phyloP scores from a whole-genome alignment of 2,113 vertebrate species.

The Geothlypis trichas region DNA sequence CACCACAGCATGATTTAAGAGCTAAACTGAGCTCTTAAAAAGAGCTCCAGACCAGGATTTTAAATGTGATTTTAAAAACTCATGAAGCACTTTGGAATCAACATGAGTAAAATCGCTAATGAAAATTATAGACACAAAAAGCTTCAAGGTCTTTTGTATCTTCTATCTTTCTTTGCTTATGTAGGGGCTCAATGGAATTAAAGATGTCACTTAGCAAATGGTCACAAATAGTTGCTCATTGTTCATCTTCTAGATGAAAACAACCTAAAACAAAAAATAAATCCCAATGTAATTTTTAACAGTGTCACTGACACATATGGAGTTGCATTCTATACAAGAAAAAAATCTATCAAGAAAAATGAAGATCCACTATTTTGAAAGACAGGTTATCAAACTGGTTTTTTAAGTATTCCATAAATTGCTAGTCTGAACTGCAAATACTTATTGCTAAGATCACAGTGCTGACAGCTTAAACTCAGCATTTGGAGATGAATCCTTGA shows the following conservation, averaged over 20 bases:
- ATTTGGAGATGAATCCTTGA: neutral
- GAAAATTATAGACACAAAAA: neutral
- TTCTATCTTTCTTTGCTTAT: neutral
- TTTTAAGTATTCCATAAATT: neutral
- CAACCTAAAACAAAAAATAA: neutral
- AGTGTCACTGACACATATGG: neutral
- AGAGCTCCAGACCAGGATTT: neutral
- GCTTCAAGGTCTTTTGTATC: neutral
- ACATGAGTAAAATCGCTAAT: neutral
- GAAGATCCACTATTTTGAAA: neutral
- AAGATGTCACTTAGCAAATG: neutral
- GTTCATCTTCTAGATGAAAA: neutral
- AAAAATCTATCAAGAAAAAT: neutral
- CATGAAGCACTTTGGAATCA: neutral
- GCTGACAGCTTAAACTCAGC: neutral
- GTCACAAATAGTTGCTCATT: neutral
- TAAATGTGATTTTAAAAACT: neutral
- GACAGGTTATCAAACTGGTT: neutral
- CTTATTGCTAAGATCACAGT: neutral
- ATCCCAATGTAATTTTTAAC: neutral
- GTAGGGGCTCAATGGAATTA: neutral
- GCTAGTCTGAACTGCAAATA: neutral
- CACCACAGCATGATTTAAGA: neutral
- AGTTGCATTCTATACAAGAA: neutral
- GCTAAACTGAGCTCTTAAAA: neutral